These are phyloP conservation scores for Tupaia tana DNA, from an alignment of 2,113 vertebrate genomes.

Conservation along the genomic window DNA sequence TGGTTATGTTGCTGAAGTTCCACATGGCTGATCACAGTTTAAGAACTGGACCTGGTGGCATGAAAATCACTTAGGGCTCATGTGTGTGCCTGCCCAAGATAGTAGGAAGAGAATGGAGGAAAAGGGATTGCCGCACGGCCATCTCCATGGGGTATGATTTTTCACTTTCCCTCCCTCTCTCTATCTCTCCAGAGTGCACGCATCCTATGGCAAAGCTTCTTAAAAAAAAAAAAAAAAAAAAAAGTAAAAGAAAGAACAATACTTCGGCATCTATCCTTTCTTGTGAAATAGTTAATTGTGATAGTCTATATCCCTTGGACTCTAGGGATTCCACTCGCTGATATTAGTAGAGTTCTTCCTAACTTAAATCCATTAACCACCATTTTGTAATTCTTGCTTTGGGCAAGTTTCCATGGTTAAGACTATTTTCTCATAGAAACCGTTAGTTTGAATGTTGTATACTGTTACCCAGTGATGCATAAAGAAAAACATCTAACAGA, in stretches of 20 bases:
- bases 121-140: no score
- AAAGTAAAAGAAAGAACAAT: not conserved
- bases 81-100: no score
- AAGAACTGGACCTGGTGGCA: no score
- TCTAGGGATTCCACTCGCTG: not conserved
- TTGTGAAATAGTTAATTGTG: not conserved
- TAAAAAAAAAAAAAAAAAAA: no score
- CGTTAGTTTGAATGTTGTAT: not conserved
- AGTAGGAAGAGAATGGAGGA: no score
- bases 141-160: no score
- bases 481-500: not conserved
- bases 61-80: no score
- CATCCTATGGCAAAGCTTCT: no score
- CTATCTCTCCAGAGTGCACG: no score
- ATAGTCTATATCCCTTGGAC: not conserved
- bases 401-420: not conserved
- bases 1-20: no score
- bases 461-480: not conserved
- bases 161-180: no score
- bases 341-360: not conserved
- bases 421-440: conserved; percentile 17
- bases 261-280: not conserved
- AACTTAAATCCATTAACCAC: not conserved
- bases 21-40: no score
- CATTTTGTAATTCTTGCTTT: not conserved